Evolutionary conservation across 23 tunicate genomes (phyloP), one percentile per base, ranked within the genome.

Genomic region (Halocynthia aurantium): DNA sequence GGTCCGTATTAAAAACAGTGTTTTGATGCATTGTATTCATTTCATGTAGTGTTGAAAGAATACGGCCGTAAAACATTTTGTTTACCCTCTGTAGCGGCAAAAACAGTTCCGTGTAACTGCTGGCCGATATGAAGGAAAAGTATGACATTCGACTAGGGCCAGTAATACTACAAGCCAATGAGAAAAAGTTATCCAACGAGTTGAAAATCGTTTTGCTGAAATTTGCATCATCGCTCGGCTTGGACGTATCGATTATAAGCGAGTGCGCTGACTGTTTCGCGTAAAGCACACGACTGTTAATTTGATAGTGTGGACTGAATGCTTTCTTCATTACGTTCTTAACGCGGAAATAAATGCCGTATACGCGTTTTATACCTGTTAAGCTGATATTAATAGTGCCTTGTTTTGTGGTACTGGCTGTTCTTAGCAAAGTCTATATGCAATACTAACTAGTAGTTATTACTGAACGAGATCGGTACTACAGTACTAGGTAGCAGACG

Each of bases 211-310:
- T 69, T 52, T 74, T 70, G 8, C 83, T 2, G 19, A 31, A 31
- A 31, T 53, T 49, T 20, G 77, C 92, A 7, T 66, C 55, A 52
- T 52, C 78, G 55, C 76, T 64, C 15, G 56, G 61, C 8, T 71
- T 61, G 8, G 87, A 73, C 10, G 83, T 22, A 67, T 92, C 98
- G 11, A 92, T 57, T 5, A 92, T 69, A 52, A 92, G 15, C 53
- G 88, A 82, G 19, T 82, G 92, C 6, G 69, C 93, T n/a, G 98
- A 88, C 60, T 92, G 98, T 52, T 85, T 65, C 4, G 92, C 73
- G 74, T 65, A 92, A 53, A 87, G 87, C 70, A 55, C 76, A 31
- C 95, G 85, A 10, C 22, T 1, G 19, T 65, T 65, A 2, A 11
- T 7, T 54, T 8, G 78, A 19, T 74, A 65, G 13, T 9, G 78